Evolutionary conservation across 1,140 invertebrate genomes (phyloP).

Genomic region (Cephus cinctus): DNA sequence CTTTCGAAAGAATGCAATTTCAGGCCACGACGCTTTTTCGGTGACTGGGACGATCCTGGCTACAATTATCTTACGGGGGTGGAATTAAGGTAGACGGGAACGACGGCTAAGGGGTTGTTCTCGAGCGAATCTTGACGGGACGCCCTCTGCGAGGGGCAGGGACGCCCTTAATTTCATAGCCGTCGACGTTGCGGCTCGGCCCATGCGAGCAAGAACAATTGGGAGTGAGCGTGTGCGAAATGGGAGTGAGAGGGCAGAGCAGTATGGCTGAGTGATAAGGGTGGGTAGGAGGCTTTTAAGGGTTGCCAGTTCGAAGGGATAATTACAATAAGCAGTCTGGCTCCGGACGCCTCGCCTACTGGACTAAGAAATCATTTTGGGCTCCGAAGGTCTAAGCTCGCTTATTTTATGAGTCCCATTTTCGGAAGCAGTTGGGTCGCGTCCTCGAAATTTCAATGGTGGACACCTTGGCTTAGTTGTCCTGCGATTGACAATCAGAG

Average conservation of each 20-base stretch:
- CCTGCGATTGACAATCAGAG: too few relatives aligned
- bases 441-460: too few relatives aligned
- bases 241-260: slow-evolving; percentile 7
- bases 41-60: slow-evolving; percentile 13
- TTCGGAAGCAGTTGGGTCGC: too few relatives aligned
- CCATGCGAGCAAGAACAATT: slow-evolving; percentile 28
- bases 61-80: slow-evolving; percentile 26
- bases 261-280: neutral
- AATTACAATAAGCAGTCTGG: slow-evolving; percentile 25
- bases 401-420: neutral
- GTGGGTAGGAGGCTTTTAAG: slow-evolving; percentile 7
- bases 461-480: too few relatives aligned
- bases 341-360: slow-evolving; percentile 7
- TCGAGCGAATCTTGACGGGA: slow-evolving; percentile 20
- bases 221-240: slow-evolving; percentile 22
- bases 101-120: neutral
- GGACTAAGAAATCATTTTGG: slow-evolving; percentile 18
- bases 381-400: slow-evolving; percentile 3
- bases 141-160: slow-evolving; percentile 8
- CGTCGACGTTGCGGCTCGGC: slow-evolving; percentile 7
- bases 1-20: slow-evolving; percentile 25
- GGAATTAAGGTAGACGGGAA: slow-evolving; percentile 20
- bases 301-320: slow-evolving; percentile 19
- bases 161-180: slow-evolving; percentile 25
- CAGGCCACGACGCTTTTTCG: slow-evolving; percentile 10